Evolutionary conservation across 2,797 vertebrate genomes (phyloP), one percentile per base, ranked within the genome.

Genomic region (Merluccius polli): DNA sequence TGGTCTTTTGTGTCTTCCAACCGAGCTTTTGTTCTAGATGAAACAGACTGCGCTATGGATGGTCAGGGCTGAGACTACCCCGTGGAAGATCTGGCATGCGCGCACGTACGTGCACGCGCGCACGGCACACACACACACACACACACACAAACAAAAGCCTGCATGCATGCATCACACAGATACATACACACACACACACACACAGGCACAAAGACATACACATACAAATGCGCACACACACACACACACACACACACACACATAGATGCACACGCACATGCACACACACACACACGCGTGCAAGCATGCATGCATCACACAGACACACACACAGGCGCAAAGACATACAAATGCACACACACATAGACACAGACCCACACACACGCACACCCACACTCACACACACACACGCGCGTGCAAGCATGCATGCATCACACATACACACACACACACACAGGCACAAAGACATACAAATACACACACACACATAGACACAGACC

Each of bases 11-110:
- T 94, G 93, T 92, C 87, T 85, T 92, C 87, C 89, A 89, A 91
- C 89, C 76, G 86, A 86, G 91, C 93, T 93, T 94, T 94, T 94
- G 94, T 94, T 93, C 87, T 92, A 93, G 92, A 94, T 94, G 86
- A 94, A 94, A 94, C 93, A 92, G 92, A 94, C 92, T 68, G 65
- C 7, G 29, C 27, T 94, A 92, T 93, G 90, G 91, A 93, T 93
- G 91, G 90, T 91, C 91, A 90, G 88, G 83, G 70, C 85, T 77
- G 86, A 83, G 86, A 86, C 87, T 84, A 88, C 83, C 80, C 83
- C 80, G 86, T 86, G 90, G 90, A 88, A 86, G 85, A 79, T 79
- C 82, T 74, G 72, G 18, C 76, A 68, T 44, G 21, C n/a, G 71
- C n/a, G 38, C 32, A 36, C 33, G 72, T 77, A 77, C 15, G 21